Conservation (phyloP, 2,113 vertebrate species). For the Nothoprocta perdicaria region DNA sequence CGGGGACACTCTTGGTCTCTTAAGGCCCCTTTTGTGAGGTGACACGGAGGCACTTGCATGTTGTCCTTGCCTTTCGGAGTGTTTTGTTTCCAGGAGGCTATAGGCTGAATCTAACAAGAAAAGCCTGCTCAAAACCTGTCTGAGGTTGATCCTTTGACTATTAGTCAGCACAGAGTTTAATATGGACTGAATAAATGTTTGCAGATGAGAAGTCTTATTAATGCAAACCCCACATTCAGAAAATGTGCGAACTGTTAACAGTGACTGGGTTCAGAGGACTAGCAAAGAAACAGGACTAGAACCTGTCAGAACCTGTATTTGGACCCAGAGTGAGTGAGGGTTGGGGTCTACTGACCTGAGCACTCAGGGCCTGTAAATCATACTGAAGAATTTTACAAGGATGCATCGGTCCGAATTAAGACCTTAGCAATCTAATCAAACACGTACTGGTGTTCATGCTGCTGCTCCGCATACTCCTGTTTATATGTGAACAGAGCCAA, state of each 20-base stretch:
- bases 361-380: background rate
- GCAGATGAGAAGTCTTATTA: background rate
- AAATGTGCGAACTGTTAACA: background rate
- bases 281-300: background rate
- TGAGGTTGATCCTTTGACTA: background rate
- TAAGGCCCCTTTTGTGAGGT: background rate
- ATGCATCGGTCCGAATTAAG: background rate
- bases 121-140: background rate
- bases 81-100: background rate
- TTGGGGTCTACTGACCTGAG: background rate
- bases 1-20: background rate
- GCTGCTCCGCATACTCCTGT: background rate
- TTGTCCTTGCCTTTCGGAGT: background rate
- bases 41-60: background rate
- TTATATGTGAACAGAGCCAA: background rate
- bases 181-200: background rate
- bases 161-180: background rate
- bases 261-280: background rate
- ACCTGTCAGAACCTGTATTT: background rate
- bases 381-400: background rate
- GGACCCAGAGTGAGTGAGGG: accelerated
- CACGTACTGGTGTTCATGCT: background rate
- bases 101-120: background rate
- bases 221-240: background rate
- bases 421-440: background rate